Evolutionary conservation across 1,140 invertebrate species (phyloP), one percentile per base, ranked within the genome.

Genomic region (Ceratosolen fusciceps): DNA sequence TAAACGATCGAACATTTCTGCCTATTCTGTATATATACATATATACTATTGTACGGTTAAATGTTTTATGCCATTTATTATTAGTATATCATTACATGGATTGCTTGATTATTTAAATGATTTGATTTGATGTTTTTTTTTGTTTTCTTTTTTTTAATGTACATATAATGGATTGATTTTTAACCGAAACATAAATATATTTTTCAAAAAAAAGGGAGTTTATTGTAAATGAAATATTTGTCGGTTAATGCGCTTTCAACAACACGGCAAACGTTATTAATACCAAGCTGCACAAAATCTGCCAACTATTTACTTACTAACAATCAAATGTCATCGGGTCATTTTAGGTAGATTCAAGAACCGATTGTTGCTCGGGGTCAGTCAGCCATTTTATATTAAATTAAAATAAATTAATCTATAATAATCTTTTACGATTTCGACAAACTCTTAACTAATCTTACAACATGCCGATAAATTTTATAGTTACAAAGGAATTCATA

Each of bases 251-350:
- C 21, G 19, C 19, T 54, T 72, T 54, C 26, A 34, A 21, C 34
- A 34, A n/a, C 7, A 54, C 12, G 29, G 54, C 19, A 31, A 34
- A 72, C 29, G 31, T 29, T 77, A 71, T 60, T 74, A 71, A 49
- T 74, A 79, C 65, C 47, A 12, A 68, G 43, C 34, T 78, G 21
- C 67, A 67, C 54, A 68, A 62, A 65, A 47, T 34, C 43, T 71
- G 74, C 39, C 54, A 39, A 62, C 26, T 21, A 62, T 16, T 21
- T 88, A 89, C 88, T 89, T 85, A 89, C 88, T 89, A 83, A 87
- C 81, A 85, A 88, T 82, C 82, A 88, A 88, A 82, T 26, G 65
- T 87, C 82, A 84, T 84, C 87, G 80, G 84, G 84, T 89, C 85
- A 88, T 88, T 86, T 86, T 82, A 83, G 73, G 85, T 80, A 82